Base-by-base conservation (phyloP, 1,140 invertebrate genomes). In the Drosophila arawakana region DNA sequence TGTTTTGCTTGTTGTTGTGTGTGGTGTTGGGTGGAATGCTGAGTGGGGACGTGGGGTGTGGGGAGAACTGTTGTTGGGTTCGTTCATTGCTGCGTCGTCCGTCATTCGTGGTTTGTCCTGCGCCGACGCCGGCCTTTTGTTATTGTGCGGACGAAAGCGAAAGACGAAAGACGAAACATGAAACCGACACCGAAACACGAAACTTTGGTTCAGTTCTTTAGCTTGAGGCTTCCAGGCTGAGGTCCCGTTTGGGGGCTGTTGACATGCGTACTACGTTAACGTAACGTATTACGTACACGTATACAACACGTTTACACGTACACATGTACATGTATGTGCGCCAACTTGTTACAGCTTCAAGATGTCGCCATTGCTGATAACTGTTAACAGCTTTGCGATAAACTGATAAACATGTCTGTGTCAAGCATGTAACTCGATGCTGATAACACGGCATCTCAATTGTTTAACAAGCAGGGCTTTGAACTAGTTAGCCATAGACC, bases 241-340 rank as follows among this genome's bases (percentile, higher is more conserved):
- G 34, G 34, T 37, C 52, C 37, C 46, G 46, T 37, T 50, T 18
- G 18, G 35, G 34, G 18, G 65, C 34, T 55, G 57, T 46, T 54
- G 62, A 61, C 71, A 74, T 74, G 72, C 72, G 72, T 74, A 74
- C 34, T 74, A 61, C 57, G 55, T 55, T 54, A 70, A 61, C 58
- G 60, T 63, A 63, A 55, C 41, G 50, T 21, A 21, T 21, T 21
- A 61, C 58, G 60, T 63, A 63, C 18, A 55, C 41, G 50, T 54
- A 70, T 30, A 30, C 25, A 4, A 30, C 6, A 69, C 35, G 55
- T 69, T 8, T 30, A 13, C 11, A 50, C 54, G 41, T 49, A 34
- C 47, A 35, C 30, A 6, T 25, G 35, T 50, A 21, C 21, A n/a
- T 54, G 7, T 44, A 9, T 39, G 34, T 62, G 59, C 2, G 46